Percentiles rank a stretch among this genome's conserved stretches.
These are phyloP conservation scores for Hydriomena furcata DNA, from an alignment of 2,888 invertebrate genomes.

Conservation along the genomic window DNA sequence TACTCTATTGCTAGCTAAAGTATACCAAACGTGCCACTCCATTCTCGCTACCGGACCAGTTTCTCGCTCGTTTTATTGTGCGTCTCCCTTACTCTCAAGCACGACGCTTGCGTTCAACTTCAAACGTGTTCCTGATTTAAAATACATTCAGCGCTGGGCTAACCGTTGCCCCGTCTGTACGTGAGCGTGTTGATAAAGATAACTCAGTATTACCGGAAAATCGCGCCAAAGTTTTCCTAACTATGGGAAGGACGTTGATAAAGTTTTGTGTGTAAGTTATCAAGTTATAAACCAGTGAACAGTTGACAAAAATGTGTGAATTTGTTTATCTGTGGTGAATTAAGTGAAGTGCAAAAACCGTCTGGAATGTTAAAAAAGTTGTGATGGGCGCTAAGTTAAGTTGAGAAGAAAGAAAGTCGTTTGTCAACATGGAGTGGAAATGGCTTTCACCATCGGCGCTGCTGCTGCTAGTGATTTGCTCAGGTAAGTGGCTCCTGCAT, in stretches of 20 bases:
- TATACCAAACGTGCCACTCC: conserved; percentile 28
- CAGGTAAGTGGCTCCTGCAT: conserved; percentile 76
- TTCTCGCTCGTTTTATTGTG: conserved; percentile 32
- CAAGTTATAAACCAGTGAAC: conserved; percentile 45
- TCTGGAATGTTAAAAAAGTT: conserved; percentile 36
- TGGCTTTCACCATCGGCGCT: conserved; percentile 75
- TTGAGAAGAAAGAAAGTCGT: conserved; percentile 66
- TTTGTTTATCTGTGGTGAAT: conserved; percentile 46
- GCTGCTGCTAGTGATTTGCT: conserved; percentile 75
- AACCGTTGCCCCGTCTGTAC: conserved; percentile 61
- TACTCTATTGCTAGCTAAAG: conserved; percentile 29
- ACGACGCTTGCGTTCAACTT: conserved; percentile 12
- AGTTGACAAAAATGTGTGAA: conserved; percentile 44
- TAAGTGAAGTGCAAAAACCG: conserved; percentile 44
- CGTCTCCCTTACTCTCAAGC: conserved; percentile 51
- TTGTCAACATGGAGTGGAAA: conserved; percentile 68
- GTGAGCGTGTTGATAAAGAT: conserved; percentile 49
- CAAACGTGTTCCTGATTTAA: conserved; percentile 53
- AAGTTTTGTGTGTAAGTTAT: conserved; percentile 46
- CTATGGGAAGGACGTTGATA: conserved; percentile 58
- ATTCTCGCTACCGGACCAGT: conserved; percentile 26
- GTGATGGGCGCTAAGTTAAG: conserved; percentile 66
- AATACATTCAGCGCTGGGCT: conserved; percentile 67
- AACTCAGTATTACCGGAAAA: conserved; percentile 43
- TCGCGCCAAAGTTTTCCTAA: conserved; percentile 69